Conservation (phyloP, 2,797 vertebrate genomes). For the Leptodactylus fallax region DNA sequence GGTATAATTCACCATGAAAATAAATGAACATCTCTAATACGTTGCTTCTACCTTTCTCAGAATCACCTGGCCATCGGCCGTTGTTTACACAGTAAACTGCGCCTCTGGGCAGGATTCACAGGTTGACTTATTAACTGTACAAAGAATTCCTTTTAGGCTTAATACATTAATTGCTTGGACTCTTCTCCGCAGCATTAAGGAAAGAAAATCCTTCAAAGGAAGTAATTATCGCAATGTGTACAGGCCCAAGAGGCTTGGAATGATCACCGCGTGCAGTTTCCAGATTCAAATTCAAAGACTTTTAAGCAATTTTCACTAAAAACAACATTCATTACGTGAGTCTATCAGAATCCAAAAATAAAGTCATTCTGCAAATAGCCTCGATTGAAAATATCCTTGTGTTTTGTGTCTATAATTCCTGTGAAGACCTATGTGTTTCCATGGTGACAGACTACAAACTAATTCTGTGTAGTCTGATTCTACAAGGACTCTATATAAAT, state of each 20-base stretch:
- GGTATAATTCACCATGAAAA: neutral
- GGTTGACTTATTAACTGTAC: constrained; percentile 27
- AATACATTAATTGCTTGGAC: constrained; percentile 14
- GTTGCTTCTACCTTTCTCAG: neutral
- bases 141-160: constrained; percentile 26
- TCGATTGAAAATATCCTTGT: too few species aligned
- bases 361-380: too few species aligned
- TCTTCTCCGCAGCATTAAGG: neutral
- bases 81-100: neutral
- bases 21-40: neutral
- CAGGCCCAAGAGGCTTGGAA: neutral
- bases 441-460: too few species aligned
- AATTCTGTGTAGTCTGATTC: too few species aligned
- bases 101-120: constrained; percentile 24
- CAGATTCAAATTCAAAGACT: neutral
- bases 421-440: too few species aligned
- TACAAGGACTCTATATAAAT: too few species aligned
- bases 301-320: too few species aligned
- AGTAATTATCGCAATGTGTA: neutral
- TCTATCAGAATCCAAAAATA: too few species aligned
- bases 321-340: too few species aligned
- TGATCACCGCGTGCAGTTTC: neutral
- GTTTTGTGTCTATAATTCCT: too few species aligned
- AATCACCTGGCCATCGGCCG: constrained; percentile 4
- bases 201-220: neutral